A percentile compares a stretch with the other conserved stretches of the same genome.
Conservation (phyloP, 2,888 invertebrate genomes). For the Spatulosminthurus flaviceps region DNA sequence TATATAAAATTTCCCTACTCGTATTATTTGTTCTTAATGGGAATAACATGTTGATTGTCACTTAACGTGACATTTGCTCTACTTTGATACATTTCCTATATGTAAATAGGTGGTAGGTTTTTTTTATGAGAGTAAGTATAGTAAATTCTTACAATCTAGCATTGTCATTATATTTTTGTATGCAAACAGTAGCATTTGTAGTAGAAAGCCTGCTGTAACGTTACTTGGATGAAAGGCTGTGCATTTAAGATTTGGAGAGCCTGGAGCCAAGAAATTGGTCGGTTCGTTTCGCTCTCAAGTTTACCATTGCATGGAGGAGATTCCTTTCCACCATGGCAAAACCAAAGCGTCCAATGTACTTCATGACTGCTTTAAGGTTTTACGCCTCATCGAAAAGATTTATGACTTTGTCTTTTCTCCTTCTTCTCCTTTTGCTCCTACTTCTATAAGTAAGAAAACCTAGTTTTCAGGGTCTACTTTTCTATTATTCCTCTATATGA, state of each 20-base stretch:
- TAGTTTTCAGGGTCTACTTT: not conserved
- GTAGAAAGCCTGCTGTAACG: not conserved
- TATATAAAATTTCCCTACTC: too few relatives aligned
- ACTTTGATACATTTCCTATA: too few relatives aligned
- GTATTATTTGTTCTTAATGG: too few relatives aligned
- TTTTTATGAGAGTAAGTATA: too few relatives aligned
- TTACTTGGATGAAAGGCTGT: not conserved
- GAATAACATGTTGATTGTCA: too few relatives aligned
- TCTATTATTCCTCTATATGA: too few relatives aligned
- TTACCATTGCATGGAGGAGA: conserved; percentile 37
- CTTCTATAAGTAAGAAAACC: conserved; percentile 25
- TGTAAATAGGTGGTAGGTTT: too few relatives aligned
- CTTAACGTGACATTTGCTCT: too few relatives aligned
- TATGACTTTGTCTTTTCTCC: conserved; percentile 41
- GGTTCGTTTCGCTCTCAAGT: conserved; percentile 39
- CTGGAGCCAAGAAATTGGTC: conserved; percentile 49
- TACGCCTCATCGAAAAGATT: conserved; percentile 54
- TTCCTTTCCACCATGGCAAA: conserved; percentile 30
- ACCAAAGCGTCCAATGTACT: conserved; percentile 38
- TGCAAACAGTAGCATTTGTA: too few relatives aligned
- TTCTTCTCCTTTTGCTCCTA: not conserved
- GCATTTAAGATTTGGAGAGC: not conserved
- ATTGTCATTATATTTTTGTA: too few relatives aligned
- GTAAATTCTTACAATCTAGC: too few relatives aligned
- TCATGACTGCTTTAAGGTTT: conserved; percentile 49